Base-by-base conservation (phyloP, 1,140 invertebrate genomes). In the Nixonia krombeini region DNA sequence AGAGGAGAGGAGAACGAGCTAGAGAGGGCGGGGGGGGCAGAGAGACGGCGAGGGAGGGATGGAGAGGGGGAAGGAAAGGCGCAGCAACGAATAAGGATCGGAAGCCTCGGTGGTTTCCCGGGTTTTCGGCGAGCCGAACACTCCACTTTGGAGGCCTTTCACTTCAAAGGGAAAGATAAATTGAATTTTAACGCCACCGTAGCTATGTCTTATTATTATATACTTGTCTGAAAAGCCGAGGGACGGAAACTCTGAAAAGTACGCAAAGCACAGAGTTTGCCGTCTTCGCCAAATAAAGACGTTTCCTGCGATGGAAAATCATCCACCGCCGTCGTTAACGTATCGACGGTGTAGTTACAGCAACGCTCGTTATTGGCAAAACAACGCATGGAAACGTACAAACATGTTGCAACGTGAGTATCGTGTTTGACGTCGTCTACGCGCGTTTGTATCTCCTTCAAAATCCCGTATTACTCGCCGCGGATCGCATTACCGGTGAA, bases 131-230 rank as follows among this genome's bases (percentile, higher is more conserved):
- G 21, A 21, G 10, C 37, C 28, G 58, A 63, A 63, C 50, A 50
- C 50, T 45, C 49, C 42, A 69, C 66, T 69, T 69, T 59, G 66
- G 57, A 63, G 66, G 58, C 66, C 52, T 53, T 62, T 55, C 44
- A 63, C 67, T 59, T 76, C 74, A 76, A 76, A 76, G 70, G 67
- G 52, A 66, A 70, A 69, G 74, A 73, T 72, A 76, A 76, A 76
- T 76, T 76, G 70, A 76, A 76, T 76, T 74, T 74, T 72, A 68
- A 73, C 72, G 67, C 72, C 63, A 28, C 44, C 23, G 16, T 16
- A 13, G 21, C 41, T 40, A 4, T 40, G 49, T 56, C 55, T 71
- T 68, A 66, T 66, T 66, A 58, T 58, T n/a, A n/a, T n/a, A n/a
- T n/a, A n/a, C n/a, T 56, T 57, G 31, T 52, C 53, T 10, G 15